A percentile compares a stretch with the other conserved stretches of the same genome.
Evolutionary conservation across 2,797 vertebrate species (phyloP).

Genomic region (Gambusia yucatana): DNA sequence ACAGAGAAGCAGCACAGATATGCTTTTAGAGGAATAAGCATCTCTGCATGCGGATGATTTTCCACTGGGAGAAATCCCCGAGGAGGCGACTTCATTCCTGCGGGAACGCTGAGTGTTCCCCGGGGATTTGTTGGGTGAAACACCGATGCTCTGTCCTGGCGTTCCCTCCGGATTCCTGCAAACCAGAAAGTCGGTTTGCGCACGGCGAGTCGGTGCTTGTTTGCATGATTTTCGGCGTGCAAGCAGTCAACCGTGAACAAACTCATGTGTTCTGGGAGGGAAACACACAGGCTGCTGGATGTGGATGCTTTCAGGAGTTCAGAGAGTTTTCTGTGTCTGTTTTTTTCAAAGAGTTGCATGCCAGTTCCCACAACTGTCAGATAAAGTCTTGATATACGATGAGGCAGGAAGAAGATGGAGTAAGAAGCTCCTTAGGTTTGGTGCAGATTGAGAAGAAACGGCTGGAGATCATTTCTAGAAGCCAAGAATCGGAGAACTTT

Average conservation of each 20-base stretch:
- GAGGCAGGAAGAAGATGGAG: background rate
- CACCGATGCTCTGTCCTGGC: conserved; percentile 28
- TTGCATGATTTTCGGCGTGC: conserved; percentile 33
- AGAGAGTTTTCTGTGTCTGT: background rate
- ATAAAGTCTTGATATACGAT: background rate
- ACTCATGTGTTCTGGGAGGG: background rate
- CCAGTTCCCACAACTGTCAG: background rate
- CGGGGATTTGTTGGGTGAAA: conserved; percentile 52
- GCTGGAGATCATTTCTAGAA: background rate
- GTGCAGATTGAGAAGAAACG: background rate
- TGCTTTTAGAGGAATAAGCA: conserved; percentile 9
- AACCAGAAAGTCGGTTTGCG: conserved; percentile 53
- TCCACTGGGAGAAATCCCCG: conserved; percentile 42
- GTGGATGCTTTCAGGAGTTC: background rate
- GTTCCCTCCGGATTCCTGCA: conserved; percentile 51
- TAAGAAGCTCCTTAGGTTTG: background rate
- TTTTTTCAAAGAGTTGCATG: background rate
- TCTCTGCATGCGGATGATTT: conserved; percentile 23
- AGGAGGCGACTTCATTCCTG: conserved; percentile 44
- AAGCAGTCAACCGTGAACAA: conserved; percentile 34
- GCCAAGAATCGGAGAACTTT: background rate
- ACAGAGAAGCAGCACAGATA: conserved; percentile 19
- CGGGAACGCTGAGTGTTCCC: conserved; percentile 52
- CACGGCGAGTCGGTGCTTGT: conserved; percentile 24
- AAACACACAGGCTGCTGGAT: background rate